Evolutionary conservation across 2,888 invertebrate genomes (phyloP), one percentile per base, ranked within the genome.

Genomic region (Apamea monoglypha): DNA sequence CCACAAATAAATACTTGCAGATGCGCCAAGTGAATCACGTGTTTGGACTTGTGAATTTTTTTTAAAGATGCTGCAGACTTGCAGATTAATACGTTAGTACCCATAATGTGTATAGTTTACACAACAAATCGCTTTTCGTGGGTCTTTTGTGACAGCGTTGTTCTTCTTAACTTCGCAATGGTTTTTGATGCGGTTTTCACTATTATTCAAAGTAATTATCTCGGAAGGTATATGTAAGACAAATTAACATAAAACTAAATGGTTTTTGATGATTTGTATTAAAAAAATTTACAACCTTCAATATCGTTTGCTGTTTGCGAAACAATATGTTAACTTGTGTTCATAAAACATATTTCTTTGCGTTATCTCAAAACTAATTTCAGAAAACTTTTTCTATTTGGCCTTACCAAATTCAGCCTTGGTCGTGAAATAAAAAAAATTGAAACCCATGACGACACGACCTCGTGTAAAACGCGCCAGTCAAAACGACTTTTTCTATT

Each of bases 11-110:
- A 87, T 89, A 90, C 80, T 90, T 86, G 84, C 85, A 81, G 71
- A 74, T 82, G 87, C 86, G 89, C 91, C 91, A 88, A 86, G 67
- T 73, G 67, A 78, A 76, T 79, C 87, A 87, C 83, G 79, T 83
- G 83, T 82, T 74, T 76, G 40, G 64, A 85, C 81, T 71, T 73
- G 32, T 76, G 73, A 69, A 82, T 76, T n/a, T n/a, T n/a, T n/a
- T n/a, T 73, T 76, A 53, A 71, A 78, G 61, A 76, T 76, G 44
- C 56, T 74, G 36, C 63, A 74, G 32, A 82, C 53, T 71, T 74
- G 53, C 66, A 74, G 25, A 82, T 68, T 71, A 53, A 50, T 63
- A 73, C 14, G n/a, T 59, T 53, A 4, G 56, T 56, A n/a, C n/a
- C 12, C n/a, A 21, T 66, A 53, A 25, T 71, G 16, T 72, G 5